phyloP scores from a whole-genome alignment of 1,140 invertebrate species.

The Ditylenchus dipsaci region DNA sequence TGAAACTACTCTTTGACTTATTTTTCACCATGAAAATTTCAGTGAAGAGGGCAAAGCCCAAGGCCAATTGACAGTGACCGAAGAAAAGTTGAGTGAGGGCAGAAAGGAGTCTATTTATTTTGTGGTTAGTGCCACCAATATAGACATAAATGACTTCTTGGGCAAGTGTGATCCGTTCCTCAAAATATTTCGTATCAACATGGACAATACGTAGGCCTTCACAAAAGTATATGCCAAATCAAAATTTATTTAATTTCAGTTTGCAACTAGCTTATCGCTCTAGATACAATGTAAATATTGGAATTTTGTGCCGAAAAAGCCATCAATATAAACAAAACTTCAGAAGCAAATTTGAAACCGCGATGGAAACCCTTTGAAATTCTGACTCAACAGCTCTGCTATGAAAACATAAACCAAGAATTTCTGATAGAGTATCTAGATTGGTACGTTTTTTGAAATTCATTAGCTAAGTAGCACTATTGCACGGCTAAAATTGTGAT shows the following conservation, averaged over 20 bases:
- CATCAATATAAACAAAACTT: background rate
- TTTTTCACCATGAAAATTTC: constrained; percentile 17
- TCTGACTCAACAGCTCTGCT: constrained; percentile 58
- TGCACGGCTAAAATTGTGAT: too few relatives aligned
- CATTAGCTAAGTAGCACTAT: too few relatives aligned
- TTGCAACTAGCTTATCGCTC: constrained; percentile 45
- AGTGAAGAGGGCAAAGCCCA: constrained; percentile 47
- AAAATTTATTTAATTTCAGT: constrained; percentile 28
- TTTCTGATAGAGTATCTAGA: constrained; percentile 58
- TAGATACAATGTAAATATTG: constrained; percentile 53
- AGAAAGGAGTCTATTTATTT: constrained; percentile 63
- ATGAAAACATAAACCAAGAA: constrained; percentile 58
- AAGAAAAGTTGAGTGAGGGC: constrained; percentile 63
- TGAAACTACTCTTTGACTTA: background rate
- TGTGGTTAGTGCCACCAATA: constrained; percentile 34
- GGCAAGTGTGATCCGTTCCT: constrained; percentile 65
- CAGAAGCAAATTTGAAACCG: constrained; percentile 59
- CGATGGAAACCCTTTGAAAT: constrained; percentile 59
- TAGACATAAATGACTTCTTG: constrained; percentile 62
- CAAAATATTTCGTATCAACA: constrained; percentile 62
- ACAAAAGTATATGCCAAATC: background rate
- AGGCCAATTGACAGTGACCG: constrained; percentile 62
- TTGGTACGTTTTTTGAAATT: too few relatives aligned
- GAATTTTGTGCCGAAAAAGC: too few relatives aligned
- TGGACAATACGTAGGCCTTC: constrained; percentile 57